These are phyloP conservation scores for Myotis pilosus DNA, from an alignment of 2,797 vertebrate species.

Conservation along the genomic window DNA sequence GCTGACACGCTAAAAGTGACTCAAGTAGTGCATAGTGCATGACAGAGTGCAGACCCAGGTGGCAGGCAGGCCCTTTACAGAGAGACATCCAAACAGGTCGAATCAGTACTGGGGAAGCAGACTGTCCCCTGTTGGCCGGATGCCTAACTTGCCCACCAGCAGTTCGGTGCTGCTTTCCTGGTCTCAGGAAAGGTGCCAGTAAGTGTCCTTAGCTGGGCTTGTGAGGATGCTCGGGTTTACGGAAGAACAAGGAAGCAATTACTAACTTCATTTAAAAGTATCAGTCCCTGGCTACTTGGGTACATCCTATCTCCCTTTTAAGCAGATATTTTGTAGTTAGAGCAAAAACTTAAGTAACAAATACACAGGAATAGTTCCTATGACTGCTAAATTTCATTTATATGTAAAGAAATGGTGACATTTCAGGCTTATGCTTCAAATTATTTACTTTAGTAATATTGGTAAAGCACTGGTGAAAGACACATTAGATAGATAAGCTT, in stretches of 20 bases:
- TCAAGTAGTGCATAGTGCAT: background rate
- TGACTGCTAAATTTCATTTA: conserved; percentile 61
- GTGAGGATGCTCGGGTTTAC: rapidly evolving
- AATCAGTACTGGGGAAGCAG: background rate
- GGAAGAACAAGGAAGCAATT: background rate
- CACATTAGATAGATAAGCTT: background rate
- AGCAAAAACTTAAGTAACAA: background rate
- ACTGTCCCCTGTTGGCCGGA: background rate
- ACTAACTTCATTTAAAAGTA: background rate
- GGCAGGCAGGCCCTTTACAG: background rate
- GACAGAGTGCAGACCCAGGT: background rate
- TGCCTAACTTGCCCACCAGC: background rate
- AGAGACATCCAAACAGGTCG: background rate
- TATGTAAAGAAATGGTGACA: conserved; percentile 69
- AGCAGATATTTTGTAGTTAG: background rate
- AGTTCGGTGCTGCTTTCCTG: rapidly evolving
- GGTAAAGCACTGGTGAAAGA: conserved; percentile 51
- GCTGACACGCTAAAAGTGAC: background rate
- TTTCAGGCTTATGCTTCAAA: conserved; percentile 65
- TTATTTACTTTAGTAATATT: conserved; percentile 29
- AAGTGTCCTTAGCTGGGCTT: background rate
- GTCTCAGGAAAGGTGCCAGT: background rate
- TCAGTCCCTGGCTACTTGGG: background rate
- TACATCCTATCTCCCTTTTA: background rate
- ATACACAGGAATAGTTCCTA: background rate